These are phyloP conservation scores for Syngnathoides biaculeatus DNA, from an alignment of 2,113 vertebrate genomes.

Conservation along the genomic window DNA sequence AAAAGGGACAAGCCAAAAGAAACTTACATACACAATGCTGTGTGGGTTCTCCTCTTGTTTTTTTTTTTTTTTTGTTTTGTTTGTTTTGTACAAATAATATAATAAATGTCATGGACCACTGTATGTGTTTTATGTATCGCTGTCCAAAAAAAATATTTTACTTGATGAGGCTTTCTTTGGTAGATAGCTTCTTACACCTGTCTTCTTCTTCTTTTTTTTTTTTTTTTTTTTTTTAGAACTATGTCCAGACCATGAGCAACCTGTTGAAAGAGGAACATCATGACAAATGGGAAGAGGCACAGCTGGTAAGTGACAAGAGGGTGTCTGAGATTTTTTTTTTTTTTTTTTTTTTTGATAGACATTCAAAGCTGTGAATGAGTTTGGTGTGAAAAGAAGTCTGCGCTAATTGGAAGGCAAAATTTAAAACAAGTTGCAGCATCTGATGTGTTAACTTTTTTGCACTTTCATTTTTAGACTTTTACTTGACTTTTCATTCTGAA, in stretches of 20 bases:
- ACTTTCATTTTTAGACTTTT: not conserved
- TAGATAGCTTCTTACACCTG: slow-evolving; percentile 21
- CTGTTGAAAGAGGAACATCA: slow-evolving; percentile 88
- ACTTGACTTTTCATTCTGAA: not conserved
- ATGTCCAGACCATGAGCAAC: slow-evolving; percentile 94
- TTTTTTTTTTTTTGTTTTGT: too few relatives aligned
- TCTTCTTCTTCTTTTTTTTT: not conserved
- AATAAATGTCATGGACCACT: too few relatives aligned
- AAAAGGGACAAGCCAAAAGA: too few relatives aligned
- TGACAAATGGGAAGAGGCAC: slow-evolving; percentile 95
- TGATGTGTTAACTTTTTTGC: too few relatives aligned
- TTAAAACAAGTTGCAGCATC: not conserved
- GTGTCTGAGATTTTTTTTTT: slow-evolving; percentile 7
- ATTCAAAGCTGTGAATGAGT: slow-evolving; percentile 8
- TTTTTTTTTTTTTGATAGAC: not conserved
- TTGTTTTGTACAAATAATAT: too few relatives aligned
- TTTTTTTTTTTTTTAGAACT: slow-evolving; percentile 79
- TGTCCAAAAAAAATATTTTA: not conserved
- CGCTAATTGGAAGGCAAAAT: not conserved
- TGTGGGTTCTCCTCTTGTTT: not conserved
- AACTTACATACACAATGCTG: not conserved
- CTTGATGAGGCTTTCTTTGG: slow-evolving; percentile 7
- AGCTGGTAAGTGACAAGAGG: slow-evolving; percentile 81
- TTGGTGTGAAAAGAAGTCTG: not conserved
- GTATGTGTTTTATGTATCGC: too few relatives aligned